Base-by-base conservation (phyloP, 2,888 invertebrate species). In the Habroteleia sp. region DNA sequence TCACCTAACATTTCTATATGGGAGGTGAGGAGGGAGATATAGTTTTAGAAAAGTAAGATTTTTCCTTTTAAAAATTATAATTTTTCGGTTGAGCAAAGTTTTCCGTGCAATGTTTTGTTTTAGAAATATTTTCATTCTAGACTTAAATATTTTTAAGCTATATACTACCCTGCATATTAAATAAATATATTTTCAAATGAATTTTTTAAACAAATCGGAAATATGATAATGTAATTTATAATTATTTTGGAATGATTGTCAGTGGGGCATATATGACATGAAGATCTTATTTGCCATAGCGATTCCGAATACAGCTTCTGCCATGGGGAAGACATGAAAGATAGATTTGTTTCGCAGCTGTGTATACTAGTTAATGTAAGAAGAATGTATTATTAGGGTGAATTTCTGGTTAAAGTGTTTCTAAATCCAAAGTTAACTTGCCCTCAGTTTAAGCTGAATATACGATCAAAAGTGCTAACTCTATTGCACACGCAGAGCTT, bases 311-410 rank as follows among this genome's bases (percentile, higher is more conserved):
- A 66, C 35, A 75, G 54, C 35, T 17, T 52, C 37, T 60, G 76
- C 76, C 78, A 79, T 80, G 37, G 81, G 81, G 80, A 65, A 74
- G 79, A 73, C 60, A 69, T 72, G 73, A 77, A 82, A 84, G 84
- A 86, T 84, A 83, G 85, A 87, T 87, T 86, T 85, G 85, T 85
- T 76, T 82, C 80, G 85, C 87, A 87, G 88, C 88, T 88, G 87
- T 87, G 87, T 87, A 88, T 83, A 88, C 87, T 80, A 79, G 80
- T 85, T 86, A 86, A 85, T 84, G 82, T 83, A 80, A 78, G 74
- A 81, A 76, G 79, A 76, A 77, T 50, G 63, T 73, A 76, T 68
- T 63, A 75, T 20, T 73, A 76, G 77, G 79, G 74, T 79, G 77
- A 79, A 79, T 78, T 82, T 79, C 84, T 85, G 85, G 85, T 86